Percentiles rank a stretch among this genome's conserved stretches.
phyloP scores from a whole-genome alignment of 2,888 invertebrate species.

The Amphipoea oculea region DNA sequence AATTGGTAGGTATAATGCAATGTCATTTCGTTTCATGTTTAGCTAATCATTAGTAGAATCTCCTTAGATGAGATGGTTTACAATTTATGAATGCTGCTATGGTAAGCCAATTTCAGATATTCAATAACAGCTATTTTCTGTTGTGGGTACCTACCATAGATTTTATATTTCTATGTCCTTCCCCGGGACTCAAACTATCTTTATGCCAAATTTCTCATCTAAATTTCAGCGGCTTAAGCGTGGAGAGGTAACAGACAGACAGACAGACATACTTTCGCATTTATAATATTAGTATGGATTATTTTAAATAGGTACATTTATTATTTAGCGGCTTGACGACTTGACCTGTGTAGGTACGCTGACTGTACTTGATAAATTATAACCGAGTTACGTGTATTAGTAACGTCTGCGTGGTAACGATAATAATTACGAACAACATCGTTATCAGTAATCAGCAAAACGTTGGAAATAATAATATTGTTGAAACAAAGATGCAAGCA shows the following conservation, averaged over 20 bases:
- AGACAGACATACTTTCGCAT: too few species aligned
- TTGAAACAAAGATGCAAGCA: not conserved
- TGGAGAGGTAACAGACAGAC: too few species aligned
- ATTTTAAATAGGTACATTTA: too few species aligned
- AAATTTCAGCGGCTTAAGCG: too few species aligned
- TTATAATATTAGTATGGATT: too few species aligned
- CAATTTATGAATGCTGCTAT: too few species aligned
- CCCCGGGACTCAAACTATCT: too few species aligned
- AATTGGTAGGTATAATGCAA: not conserved
- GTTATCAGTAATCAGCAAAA: not conserved
- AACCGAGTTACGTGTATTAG: too few species aligned
- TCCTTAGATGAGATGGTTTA: not conserved
- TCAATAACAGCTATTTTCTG: not conserved
- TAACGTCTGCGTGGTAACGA: not conserved
- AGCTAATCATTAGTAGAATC: not conserved
- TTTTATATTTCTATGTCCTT: too few species aligned
- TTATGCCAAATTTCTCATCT: too few species aligned
- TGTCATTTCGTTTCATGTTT: not conserved
- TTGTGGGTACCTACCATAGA: not conserved
- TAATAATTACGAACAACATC: conserved; percentile 12
- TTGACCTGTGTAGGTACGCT: not conserved
- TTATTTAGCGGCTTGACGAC: not conserved
- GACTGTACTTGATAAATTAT: conserved; percentile 7
- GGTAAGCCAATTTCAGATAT: not conserved
- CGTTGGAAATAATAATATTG: not conserved